These are phyloP conservation scores for Macrochelys suwanniensis DNA, from an alignment of 2,797 vertebrate species.

Conservation along the genomic window DNA sequence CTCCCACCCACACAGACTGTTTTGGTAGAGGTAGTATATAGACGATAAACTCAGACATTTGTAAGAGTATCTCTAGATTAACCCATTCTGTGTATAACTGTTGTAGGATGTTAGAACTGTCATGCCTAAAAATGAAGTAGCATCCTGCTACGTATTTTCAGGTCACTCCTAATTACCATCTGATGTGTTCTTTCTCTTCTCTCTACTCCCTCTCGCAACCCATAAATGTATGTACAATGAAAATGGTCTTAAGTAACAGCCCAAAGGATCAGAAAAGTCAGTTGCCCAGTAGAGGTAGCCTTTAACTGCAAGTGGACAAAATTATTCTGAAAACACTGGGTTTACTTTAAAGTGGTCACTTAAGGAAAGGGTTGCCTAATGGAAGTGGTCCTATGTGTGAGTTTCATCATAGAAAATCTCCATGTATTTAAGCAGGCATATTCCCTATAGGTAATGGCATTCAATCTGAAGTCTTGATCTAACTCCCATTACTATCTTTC, in stretches of 20 bases:
- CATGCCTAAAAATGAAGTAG: not conserved
- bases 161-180: not conserved
- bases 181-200: not conserved
- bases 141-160: not conserved
- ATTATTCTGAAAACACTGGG: not conserved
- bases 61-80: not conserved
- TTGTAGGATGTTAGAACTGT: not conserved
- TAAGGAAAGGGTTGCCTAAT: not conserved
- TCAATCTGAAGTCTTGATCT: not conserved
- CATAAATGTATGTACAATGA: not conserved
- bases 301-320: not conserved
- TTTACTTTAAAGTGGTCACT: not conserved
- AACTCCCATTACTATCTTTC: not conserved
- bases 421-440: not conserved
- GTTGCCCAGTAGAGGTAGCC: not conserved
- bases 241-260: not conserved
- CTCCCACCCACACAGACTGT: not conserved
- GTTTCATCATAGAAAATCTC: not conserved
- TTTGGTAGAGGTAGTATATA: not conserved
- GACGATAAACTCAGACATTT: constrained; percentile 11
- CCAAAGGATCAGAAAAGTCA: not conserved
- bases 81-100: not conserved
- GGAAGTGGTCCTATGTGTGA: not conserved
- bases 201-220: not conserved
- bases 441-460: not conserved